Percentiles rank a stretch among this genome's conserved stretches.
phyloP scores from a whole-genome alignment of 2,113 vertebrate species.

The Centrocercus urophasianus region DNA sequence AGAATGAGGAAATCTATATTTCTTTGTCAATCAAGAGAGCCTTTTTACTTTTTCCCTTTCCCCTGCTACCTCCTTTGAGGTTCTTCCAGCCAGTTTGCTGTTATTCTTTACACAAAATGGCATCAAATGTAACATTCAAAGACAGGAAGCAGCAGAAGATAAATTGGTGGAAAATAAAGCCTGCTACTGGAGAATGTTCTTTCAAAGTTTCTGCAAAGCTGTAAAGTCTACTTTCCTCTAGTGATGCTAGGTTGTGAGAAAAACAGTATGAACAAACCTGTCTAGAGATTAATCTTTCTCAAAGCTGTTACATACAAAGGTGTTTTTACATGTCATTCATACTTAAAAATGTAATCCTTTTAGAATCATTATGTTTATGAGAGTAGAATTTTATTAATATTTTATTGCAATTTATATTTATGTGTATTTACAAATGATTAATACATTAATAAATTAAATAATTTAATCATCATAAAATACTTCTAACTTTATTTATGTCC shows the following conservation, averaged over 20 bases:
- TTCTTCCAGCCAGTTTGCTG: constrained; percentile 47
- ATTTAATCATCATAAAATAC: background rate
- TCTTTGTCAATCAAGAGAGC: constrained; percentile 29
- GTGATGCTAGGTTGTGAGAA: constrained; percentile 24
- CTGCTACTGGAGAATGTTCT: constrained; percentile 55
- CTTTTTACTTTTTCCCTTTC: background rate
- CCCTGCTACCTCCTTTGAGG: background rate
- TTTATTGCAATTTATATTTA: background rate
- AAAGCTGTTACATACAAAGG: background rate
- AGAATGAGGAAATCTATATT: constrained; percentile 57
- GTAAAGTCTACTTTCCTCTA: background rate
- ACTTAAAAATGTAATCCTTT: constrained; percentile 3
- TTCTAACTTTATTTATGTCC: background rate
- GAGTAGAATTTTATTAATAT: background rate
- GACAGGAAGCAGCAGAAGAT: constrained; percentile 65
- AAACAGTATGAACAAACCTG: background rate
- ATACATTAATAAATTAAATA: no score
- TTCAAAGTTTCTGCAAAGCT: constrained; percentile 48
- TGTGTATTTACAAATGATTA: background rate
- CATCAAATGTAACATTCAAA: constrained; percentile 58
- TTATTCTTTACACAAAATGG: constrained; percentile 61
- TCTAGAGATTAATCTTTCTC: constrained; percentile 19
- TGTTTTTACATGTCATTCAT: background rate
- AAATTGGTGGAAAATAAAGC: constrained; percentile 61
- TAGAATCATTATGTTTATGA: background rate